Conservation (phyloP, 1,140 invertebrate species). For the Pseudoatta argentina region DNA sequence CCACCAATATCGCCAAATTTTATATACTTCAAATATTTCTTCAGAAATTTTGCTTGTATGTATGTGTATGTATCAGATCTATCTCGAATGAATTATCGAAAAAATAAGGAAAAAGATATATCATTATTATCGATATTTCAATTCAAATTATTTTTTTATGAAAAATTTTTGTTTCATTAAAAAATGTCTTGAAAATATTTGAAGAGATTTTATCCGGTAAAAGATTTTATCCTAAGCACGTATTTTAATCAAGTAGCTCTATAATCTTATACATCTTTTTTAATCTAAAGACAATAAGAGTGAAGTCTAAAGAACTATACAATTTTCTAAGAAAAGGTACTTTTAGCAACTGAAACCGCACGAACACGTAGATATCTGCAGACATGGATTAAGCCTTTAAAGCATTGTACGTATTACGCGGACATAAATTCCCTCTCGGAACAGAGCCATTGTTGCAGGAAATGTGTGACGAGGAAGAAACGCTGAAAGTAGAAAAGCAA, state of each 20-base stretch:
- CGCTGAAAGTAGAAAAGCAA: conserved; percentile 64
- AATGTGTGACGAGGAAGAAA: conserved; percentile 45
- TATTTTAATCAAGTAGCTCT: not conserved
- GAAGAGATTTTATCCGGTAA: not conserved
- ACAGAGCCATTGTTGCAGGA: conserved; percentile 58
- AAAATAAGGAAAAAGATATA: not conserved
- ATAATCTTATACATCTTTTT: not conserved
- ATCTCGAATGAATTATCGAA: not conserved
- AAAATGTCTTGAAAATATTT: not conserved
- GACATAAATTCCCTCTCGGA: conserved; percentile 54
- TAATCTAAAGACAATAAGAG: not conserved
- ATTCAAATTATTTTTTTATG: not conserved
- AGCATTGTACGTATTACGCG: conserved; percentile 52
- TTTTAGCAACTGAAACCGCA: conserved; percentile 11
- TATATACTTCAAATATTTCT: not conserved
- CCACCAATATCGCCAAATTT: not conserved
- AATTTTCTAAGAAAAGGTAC: conserved; percentile 25
- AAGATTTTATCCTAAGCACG: not conserved
- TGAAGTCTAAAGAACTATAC: conserved; percentile 1
- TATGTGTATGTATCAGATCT: not conserved
- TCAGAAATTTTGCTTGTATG: not conserved
- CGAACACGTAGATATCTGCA: conserved; percentile 19
- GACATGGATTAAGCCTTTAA: conserved; percentile 52
- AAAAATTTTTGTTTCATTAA: not conserved
- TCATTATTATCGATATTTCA: not conserved